These are phyloP conservation scores for Drosophila neocordata DNA, from an alignment of 1,140 invertebrate genomes.

Conservation along the genomic window DNA sequence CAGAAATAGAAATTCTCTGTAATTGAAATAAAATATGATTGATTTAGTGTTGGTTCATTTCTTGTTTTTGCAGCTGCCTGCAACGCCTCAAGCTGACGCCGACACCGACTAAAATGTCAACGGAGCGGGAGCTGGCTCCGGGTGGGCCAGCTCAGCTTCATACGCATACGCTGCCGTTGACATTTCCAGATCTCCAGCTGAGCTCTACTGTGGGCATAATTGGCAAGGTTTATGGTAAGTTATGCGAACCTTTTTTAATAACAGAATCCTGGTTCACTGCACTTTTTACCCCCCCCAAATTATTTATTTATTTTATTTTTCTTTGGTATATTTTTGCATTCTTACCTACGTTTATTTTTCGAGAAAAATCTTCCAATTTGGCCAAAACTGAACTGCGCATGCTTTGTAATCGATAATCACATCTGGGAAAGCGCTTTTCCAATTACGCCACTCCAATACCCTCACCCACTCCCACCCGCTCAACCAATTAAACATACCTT, in stretches of 20 bases:
- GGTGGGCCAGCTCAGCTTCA: conserved; percentile 83
- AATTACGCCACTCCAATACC: conserved; percentile 13
- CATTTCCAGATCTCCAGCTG: conserved; percentile 84
- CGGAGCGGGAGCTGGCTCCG: conserved; percentile 83
- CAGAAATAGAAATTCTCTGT: conserved; percentile 80
- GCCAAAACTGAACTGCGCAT: conserved; percentile 59
- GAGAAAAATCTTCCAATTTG: conserved; percentile 62
- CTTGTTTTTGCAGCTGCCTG: conserved; percentile 47
- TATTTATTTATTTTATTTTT: conserved; percentile 28
- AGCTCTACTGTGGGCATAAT: conserved; percentile 85
- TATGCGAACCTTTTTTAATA: not conserved
- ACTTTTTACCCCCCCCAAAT: conserved; percentile 28
- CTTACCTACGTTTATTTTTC: conserved; percentile 50
- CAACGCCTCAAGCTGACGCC: conserved; percentile 81
- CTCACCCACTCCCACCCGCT: conserved; percentile 51
- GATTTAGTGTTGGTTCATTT: conserved; percentile 22
- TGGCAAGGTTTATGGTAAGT: conserved; percentile 85
- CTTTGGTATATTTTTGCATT: conserved; percentile 15
- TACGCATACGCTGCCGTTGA: conserved; percentile 82
- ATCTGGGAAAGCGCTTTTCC: conserved; percentile 70
- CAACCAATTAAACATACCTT: conserved; percentile 85
- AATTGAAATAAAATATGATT: not conserved
- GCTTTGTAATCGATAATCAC: conserved; percentile 68
- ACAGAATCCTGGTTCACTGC: conserved; percentile 32
- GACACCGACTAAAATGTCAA: conserved; percentile 83